Base-by-base conservation (phyloP, 2,797 vertebrate genomes). In the Urosaurus nigricauda region DNA sequence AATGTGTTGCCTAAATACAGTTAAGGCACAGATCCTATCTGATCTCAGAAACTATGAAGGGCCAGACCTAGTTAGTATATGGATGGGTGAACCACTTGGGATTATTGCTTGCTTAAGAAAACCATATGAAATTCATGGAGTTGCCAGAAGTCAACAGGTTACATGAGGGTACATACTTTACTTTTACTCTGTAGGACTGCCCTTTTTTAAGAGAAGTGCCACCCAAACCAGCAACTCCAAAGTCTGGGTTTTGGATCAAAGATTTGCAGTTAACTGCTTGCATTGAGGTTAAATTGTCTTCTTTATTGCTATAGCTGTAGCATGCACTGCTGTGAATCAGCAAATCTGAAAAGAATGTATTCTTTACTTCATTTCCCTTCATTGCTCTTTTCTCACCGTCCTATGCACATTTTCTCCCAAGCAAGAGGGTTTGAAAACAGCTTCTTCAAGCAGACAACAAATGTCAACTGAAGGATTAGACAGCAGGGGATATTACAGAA, bases 271-370 rank as follows among this genome's bases (percentile, higher is more conserved):
- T 92, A 94, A 93, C 89, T 85, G 86, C 94, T 90, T 75, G 79
- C 4, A 74, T 73, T 91, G 92, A 93, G 2, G 4, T n/a, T 79
- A 87, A 93, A 85, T 91, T 89, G 85, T 94, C 92, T 90, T 85
- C 70, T 93, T 95, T 93, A 84, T 87, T 94, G 90, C 87, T 91
- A 47, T 84, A 77, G 43, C 86, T 93, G 75, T 86, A 91, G 93
- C 95, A 95, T 92, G 94, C 94, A 94, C 90, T 92, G 90, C 87
- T 95, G 86, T 95, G 95, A 97, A 95, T 95, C 95, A 96, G 95
- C 93, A 95, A 88, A 95, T 94, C 90, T 94, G 91, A 96, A 96
- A 96, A 83, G 90, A 94, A 91, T 94, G 92, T 93, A 88, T 95
- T 95, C 87, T 93, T 94, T 92, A 90, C 86, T 95, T 91, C 88